These are phyloP conservation scores for Ia io DNA, from an alignment of 2,113 vertebrate species.

Conservation along the genomic window DNA sequence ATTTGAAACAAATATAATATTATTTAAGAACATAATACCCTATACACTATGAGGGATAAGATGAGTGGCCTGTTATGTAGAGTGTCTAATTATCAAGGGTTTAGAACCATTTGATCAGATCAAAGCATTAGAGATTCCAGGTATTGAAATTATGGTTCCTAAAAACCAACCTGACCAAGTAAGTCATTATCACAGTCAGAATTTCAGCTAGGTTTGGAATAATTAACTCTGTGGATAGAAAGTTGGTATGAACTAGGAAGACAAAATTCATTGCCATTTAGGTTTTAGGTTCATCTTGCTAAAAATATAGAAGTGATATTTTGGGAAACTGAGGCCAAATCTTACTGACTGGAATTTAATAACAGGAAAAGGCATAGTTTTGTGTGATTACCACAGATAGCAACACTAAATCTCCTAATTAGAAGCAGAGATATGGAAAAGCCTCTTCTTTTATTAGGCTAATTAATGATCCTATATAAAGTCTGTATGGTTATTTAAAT, in stretches of 20 bases:
- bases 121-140: not conserved
- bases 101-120: not conserved
- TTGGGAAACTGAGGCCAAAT: not conserved
- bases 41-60: not conserved
- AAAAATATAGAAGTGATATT: not conserved
- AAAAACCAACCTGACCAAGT: not conserved
- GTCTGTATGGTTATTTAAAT: not conserved
- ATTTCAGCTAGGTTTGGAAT: not conserved
- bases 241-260: not conserved
- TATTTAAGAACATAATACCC: not conserved
- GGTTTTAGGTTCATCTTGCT: not conserved
- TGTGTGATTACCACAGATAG: not conserved
- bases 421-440: not conserved
- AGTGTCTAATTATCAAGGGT: not conserved
- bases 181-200: not conserved
- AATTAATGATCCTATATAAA: not conserved
- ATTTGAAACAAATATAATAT: not conserved
- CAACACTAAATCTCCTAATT: not conserved
- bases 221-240: not conserved
- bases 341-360: not conserved
- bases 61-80: not conserved
- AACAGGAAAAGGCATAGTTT: not conserved
- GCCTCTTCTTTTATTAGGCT: not conserved
- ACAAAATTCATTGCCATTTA: not conserved
- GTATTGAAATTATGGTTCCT: not conserved